Evolutionary conservation across 2,888 invertebrate species (phyloP), one percentile per base, ranked within the genome.

Genomic region (Pheosia tremula): DNA sequence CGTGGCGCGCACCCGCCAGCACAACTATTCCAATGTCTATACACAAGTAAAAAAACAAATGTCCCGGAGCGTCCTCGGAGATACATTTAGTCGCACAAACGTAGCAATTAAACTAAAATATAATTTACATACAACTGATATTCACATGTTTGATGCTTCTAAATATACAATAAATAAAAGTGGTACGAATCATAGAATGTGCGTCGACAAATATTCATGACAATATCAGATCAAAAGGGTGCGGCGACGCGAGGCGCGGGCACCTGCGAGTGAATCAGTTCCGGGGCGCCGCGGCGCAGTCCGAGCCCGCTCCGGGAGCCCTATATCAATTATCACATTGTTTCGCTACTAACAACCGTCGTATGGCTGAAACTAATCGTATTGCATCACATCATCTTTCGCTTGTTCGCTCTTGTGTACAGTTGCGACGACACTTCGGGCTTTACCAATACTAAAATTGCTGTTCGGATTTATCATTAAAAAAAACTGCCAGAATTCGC

Each of bases 381-480:
- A 85, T 83, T 81, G 86, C 85, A 87, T 90, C 89, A 88, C 90
- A 87, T 85, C 86, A 86, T 87, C 84, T 84, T 84, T 85, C 86
- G 83, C 84, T 77, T 81, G 79, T 77, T 79, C 82, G 81, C 61
- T 75, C 77, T 69, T 74, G 75, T 76, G 77, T 75, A 75, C 75
- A 76, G 71, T 71, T 68, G n/a, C 47, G 54, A 69, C 74, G 71
- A 76, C 77, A 75, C 74, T 67, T 61, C 69, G 47, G 47, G 47
- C 47, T 47, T 9, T 71, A 69, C 67, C 75, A 77, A 75, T 78
- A 78, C 76, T 74, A 68, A 76, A 72, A 68, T 71, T 47, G 66
- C 69, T 62, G 68, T 76, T 64, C 64, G 67, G 71, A 75, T 74
- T 70, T 68, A 70, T 72, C 67, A 69, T 68, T 24, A 24, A 24